A percentile compares a stretch with the other conserved stretches of the same genome.
Conservation (phyloP, 1,140 invertebrate genomes). For the Sitobion miscanthi region DNA sequence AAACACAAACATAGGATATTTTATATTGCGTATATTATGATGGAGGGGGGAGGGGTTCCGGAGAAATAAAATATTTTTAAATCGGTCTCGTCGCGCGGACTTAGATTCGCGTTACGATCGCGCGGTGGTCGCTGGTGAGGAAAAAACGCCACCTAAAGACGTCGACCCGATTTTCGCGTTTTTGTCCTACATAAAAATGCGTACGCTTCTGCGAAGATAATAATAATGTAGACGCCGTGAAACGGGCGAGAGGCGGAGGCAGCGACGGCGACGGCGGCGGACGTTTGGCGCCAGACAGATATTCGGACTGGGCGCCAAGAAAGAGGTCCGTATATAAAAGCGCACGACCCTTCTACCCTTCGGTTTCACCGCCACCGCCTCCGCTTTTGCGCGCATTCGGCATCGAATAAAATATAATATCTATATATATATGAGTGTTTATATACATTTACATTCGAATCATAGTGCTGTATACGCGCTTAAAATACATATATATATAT, state of each 20-base stretch:
- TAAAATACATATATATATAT: too few species aligned
- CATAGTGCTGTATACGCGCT: neutral
- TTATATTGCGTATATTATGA: too few species aligned
- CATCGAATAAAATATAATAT: constrained; percentile 9
- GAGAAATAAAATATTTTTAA: neutral
- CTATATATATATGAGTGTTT: neutral
- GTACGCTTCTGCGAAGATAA: neutral
- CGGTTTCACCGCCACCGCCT: neutral
- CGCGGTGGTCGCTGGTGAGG: neutral
- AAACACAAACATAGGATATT: too few species aligned
- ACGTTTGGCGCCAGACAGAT: constrained; percentile 52
- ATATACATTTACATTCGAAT: neutral
- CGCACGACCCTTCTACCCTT: constrained; percentile 10
- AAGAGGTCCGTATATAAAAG: constrained; percentile 51
- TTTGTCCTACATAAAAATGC: neutral
- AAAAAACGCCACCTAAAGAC: neutral
- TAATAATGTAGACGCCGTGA: neutral
- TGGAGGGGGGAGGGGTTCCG: neutral
- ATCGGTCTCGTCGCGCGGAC: neutral
- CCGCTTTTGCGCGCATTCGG: neutral
- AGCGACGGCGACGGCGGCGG: neutral
- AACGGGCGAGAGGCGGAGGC: neutral
- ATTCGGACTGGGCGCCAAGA: constrained; percentile 55
- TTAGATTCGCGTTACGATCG: neutral
- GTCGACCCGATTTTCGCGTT: constrained; percentile 7